phyloP scores from a whole-genome alignment of 2,113 vertebrate genomes.

The Mola mola region DNA sequence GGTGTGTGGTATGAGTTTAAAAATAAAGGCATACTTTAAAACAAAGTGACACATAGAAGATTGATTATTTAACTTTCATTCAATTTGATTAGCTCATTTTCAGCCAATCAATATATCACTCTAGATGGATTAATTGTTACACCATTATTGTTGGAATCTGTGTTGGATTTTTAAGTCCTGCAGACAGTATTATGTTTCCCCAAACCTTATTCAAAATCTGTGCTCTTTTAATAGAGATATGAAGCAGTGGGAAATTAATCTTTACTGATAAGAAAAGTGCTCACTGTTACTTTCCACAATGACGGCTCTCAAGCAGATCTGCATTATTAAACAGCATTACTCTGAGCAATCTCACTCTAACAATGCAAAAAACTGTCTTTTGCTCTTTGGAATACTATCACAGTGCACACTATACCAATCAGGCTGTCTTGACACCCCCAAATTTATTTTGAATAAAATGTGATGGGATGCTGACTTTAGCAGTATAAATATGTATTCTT shows the following conservation, averaged over 20 bases:
- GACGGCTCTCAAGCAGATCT: neutral
- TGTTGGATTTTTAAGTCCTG: too few relatives aligned
- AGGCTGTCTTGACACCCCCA: slow-evolving; percentile 26
- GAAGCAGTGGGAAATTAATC: slow-evolving; percentile 2
- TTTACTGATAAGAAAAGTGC: slow-evolving; percentile 4
- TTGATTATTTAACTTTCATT: too few relatives aligned
- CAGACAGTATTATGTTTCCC: neutral
- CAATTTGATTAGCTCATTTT: too few relatives aligned
- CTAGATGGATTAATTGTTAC: too few relatives aligned
- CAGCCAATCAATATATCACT: too few relatives aligned
- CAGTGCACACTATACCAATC: neutral
- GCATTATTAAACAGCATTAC: slow-evolving; percentile 2
- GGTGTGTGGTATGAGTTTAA: too few relatives aligned
- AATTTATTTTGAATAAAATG: slow-evolving; percentile 8
- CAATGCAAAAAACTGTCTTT: slow-evolving; percentile 19
- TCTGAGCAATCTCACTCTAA: slow-evolving; percentile 7
- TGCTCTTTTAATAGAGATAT: neutral
- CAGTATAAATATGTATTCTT: neutral
- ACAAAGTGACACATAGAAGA: too few relatives aligned
- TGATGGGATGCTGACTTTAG: slow-evolving; percentile 17
- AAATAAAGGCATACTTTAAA: too few relatives aligned
- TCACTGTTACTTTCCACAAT: neutral
- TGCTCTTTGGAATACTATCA: slow-evolving; percentile 13
- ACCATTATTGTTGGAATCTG: neutral
- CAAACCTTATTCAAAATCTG: neutral